Evolutionary conservation across 2,888 invertebrate species (phyloP).

Genomic region (Apomyelois bistriatella): DNA sequence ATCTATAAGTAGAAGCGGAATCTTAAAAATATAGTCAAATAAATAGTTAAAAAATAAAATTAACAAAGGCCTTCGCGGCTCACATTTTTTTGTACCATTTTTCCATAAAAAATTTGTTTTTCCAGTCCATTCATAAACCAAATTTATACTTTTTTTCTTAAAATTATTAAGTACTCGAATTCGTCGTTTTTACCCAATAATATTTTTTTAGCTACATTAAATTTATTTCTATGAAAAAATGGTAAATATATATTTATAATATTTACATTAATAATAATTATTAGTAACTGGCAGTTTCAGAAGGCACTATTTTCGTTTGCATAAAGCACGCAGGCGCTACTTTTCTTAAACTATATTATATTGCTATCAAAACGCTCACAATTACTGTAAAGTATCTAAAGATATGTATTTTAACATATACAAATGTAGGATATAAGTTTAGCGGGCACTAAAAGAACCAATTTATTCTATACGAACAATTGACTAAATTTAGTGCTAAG

Average conservation of each 20-base stretch:
- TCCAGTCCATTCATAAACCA: not conserved
- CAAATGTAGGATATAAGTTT: too few species aligned
- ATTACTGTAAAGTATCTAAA: not conserved
- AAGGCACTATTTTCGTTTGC: slow-evolving; percentile 51
- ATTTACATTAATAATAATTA: slow-evolving; percentile 62
- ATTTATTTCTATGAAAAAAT: slow-evolving; percentile 53
- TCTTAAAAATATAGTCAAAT: slow-evolving; percentile 54
- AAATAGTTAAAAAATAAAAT: slow-evolving; percentile 47
- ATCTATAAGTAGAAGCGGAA: slow-evolving; percentile 66
- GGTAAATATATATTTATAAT: slow-evolving; percentile 37
- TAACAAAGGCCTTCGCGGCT: slow-evolving; percentile 49
- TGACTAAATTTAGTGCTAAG: too few species aligned
- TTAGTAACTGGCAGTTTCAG: slow-evolving; percentile 73
- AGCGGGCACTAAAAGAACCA: too few species aligned
- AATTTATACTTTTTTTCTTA: slow-evolving; percentile 19
- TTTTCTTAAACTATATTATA: slow-evolving; percentile 6
- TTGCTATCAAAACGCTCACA: slow-evolving; percentile 9
- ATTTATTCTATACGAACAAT: too few species aligned
- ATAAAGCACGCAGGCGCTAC: not conserved
- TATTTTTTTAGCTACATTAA: slow-evolving; percentile 10
- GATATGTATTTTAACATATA: not conserved
- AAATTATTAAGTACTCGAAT: slow-evolving; percentile 37
- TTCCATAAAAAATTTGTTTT: not conserved
- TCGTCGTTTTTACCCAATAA: slow-evolving; percentile 15
- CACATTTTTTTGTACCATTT: slow-evolving; percentile 19